A percentile compares a stretch with the other conserved stretches of the same genome.
Conservation (phyloP, 2,888 invertebrate genomes). For the Meiosimyza decipiens region DNA sequence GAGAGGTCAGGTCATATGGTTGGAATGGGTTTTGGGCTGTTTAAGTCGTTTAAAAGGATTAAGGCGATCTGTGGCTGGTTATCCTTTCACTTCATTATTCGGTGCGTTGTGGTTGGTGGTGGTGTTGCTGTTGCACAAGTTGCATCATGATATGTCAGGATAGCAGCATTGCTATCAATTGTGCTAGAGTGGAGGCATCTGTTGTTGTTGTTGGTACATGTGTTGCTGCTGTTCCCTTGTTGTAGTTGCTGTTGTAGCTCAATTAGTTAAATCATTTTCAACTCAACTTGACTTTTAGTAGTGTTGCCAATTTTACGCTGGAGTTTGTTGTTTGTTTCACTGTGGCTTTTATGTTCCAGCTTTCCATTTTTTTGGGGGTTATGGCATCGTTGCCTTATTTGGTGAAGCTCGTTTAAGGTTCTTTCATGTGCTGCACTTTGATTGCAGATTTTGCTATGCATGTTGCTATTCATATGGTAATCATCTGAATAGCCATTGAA, state of each 20-base stretch:
- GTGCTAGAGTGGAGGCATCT: background rate
- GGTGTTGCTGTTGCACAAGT: conserved; percentile 15
- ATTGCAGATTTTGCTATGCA: too few species aligned
- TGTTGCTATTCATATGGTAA: too few species aligned
- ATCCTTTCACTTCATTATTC: conserved; percentile 55
- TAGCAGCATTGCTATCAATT: too few species aligned
- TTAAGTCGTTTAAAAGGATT: conserved; percentile 55
- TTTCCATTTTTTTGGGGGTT: too few species aligned
- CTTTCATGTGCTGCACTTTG: too few species aligned
- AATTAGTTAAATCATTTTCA: conserved; percentile 41
- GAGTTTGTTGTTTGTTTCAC: background rate
- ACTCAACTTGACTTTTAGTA: conserved; percentile 29
- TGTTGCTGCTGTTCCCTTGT: conserved; percentile 9
- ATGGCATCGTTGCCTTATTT: too few species aligned
- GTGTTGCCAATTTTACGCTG: conserved; percentile 12
- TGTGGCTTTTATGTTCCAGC: background rate
- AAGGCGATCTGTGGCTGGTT: conserved; percentile 62
- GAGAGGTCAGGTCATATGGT: background rate
- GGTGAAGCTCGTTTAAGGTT: too few species aligned
- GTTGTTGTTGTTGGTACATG: conserved; percentile 31
- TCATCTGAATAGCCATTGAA: too few species aligned
- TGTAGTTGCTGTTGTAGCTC: conserved; percentile 36
- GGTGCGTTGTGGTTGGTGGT: conserved; percentile 1
- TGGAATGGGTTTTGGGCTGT: background rate
- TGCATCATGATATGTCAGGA: too few species aligned